Evolutionary conservation across 2,888 invertebrate species (phyloP).

Genomic region (Ctena decussata): DNA sequence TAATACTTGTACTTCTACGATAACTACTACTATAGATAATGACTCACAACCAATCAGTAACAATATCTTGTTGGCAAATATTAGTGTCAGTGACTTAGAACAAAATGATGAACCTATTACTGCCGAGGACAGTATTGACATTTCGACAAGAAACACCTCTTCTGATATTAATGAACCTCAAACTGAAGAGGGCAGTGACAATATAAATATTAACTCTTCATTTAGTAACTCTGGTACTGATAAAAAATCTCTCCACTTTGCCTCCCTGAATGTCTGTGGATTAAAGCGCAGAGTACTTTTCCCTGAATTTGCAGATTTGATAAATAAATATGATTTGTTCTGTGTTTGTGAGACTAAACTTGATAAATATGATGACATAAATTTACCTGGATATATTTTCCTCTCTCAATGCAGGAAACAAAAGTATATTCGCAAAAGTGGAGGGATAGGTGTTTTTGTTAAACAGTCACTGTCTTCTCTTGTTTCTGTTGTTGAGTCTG

Average conservation of each 20-base stretch:
- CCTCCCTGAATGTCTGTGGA: background rate
- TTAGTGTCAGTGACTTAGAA: background rate
- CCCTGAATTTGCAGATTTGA: background rate
- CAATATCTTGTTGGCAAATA: background rate
- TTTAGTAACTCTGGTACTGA: background rate
- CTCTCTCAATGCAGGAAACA: background rate
- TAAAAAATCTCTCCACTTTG: background rate
- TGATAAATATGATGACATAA: background rate
- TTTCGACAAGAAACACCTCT: no score
- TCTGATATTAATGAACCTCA: background rate
- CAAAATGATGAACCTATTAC: background rate
- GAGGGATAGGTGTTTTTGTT: background rate
- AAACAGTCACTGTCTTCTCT: background rate
- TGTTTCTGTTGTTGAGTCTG: background rate
- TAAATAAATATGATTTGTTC: background rate
- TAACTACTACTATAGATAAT: background rate
- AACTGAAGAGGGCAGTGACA: background rate
- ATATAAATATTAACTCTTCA: background rate
- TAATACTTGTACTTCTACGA: background rate
- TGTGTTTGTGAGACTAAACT: conserved; percentile 4
- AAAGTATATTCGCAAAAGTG: background rate
- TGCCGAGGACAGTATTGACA: background rate
- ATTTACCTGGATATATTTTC: background rate
- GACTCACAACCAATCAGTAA: background rate
- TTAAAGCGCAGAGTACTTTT: background rate